Base-by-base conservation (phyloP, 92 coral and sea anemone species). In the Umimayanthus chanpuru region DNA sequence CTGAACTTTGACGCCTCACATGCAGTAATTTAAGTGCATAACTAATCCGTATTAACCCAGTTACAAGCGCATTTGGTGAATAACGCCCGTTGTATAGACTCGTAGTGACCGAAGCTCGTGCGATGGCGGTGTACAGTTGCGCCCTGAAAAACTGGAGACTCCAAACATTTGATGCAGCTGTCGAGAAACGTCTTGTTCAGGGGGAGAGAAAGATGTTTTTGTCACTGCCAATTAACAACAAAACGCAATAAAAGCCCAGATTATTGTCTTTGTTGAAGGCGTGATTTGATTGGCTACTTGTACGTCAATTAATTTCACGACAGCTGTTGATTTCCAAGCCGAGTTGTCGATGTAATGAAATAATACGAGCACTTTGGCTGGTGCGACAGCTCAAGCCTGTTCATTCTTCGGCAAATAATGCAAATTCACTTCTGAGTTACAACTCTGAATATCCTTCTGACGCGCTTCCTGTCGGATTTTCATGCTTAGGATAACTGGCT, bases 261-360 rank as follows among this genome's bases (percentile, higher is more conserved):
- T 44, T 43, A 68, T 68, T n/a, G 30, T 70, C 78, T 43, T 83
- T 83, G 87, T 83, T 5, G 78, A 61, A 83, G 87, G 78, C 87
- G 65, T 83, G 64, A 70, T 70, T 1, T 83, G 87, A 83, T 83
- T 83, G 87, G 87, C 66, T 70, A 47, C 41, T 44, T 39, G 30
- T 39, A 12, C 43, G 58, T 25, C 78, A 43, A 83, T 83, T 70
- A 70, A 47, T 83, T 26, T 83, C 32, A 44, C 18, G 61, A 78
- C 87, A 83, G 87, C 87, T 83, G 87, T 83, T 83, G 87, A 68
- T 72, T 83, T 83, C 87, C 39, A 21, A 41, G 78, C 49, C 49
- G 61, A 49, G 61, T 30, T 71, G 26, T 8, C 53, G 61, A 50
- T 68, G 47, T 39, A 83, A 70, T 83, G 87, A 83, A 68, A 71